Percentiles rank a stretch among this genome's conserved stretches.
These are phyloP conservation scores for Cyprinodon tularosa DNA, from an alignment of 2,113 vertebrate genomes.

Conservation along the genomic window DNA sequence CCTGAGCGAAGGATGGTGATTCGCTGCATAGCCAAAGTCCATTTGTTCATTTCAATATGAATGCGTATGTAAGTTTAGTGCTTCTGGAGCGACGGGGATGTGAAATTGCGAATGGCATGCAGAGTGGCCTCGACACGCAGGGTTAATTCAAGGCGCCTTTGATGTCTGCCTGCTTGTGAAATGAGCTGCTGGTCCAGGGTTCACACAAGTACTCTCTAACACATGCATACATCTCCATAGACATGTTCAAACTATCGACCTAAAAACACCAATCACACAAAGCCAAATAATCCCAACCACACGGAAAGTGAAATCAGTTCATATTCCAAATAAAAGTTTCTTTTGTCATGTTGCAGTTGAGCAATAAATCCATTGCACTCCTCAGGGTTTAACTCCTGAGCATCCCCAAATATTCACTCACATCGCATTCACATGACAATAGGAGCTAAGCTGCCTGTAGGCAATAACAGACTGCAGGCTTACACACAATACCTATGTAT, in stretches of 20 bases:
- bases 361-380: slow-evolving; percentile 47
- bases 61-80: slow-evolving; percentile 70
- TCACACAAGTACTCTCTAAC: slow-evolving; percentile 51
- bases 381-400: slow-evolving; percentile 58
- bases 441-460: slow-evolving; percentile 65
- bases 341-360: slow-evolving; percentile 34
- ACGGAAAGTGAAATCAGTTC: slow-evolving; percentile 15
- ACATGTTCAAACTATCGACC: slow-evolving; percentile 26
- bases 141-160: slow-evolving; percentile 80
- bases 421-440: slow-evolving; percentile 63
- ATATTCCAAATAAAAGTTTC: slow-evolving; percentile 20
- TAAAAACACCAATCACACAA: slow-evolving; percentile 14
- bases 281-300: slow-evolving; percentile 11
- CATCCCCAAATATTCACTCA: slow-evolving; percentile 53
- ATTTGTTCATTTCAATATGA: slow-evolving; percentile 82
- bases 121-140: slow-evolving; percentile 69
- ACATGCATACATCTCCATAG: slow-evolving; percentile 7
- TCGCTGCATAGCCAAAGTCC: slow-evolving; percentile 63
- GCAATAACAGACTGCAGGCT: slow-evolving; percentile 56
- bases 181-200: slow-evolving; percentile 77
- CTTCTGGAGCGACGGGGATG: slow-evolving; percentile 67
- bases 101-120: slow-evolving; percentile 76
- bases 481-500: slow-evolving; percentile 62
- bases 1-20: slow-evolving; percentile 63
- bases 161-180: slow-evolving; percentile 80